Evolutionary conservation across 2,113 vertebrate genomes (phyloP), one percentile per base, ranked within the genome.

Genomic region (Pontoporia blainvillei): DNA sequence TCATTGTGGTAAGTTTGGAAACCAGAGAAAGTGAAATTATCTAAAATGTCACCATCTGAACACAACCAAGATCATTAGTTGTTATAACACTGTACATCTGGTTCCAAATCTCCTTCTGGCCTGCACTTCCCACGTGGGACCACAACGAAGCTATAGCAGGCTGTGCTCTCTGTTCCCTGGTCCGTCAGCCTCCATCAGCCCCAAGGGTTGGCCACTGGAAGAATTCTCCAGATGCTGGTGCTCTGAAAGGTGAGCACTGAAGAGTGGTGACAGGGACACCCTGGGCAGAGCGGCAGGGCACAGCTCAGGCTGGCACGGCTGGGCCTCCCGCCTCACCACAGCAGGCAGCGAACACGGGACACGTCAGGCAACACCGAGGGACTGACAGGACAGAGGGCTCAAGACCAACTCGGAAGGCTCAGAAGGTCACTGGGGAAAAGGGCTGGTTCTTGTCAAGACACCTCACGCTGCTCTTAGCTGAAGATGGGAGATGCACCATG

Each of bases 261-360:
- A 57, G 36, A 44, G 66, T 1, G 20, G 59, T 29, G 49, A 90
- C 36, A 59, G 46, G 59, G 6, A 57, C 34, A 36, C n/a, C 31
- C 39, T 21, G 66, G 17, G 36, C 14, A 49, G 15, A 49, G 36
- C 0, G 0, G 20, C 18, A 15, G 10, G 6, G 49, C 34, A 3
- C 14, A 57, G 23, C 69, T 12, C 25, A 13, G 31, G 31, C 61
- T 46, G 61, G 31, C 13, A 2, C 12, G 39, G 67, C 44, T 17
- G 18, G 5, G 17, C 41, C 52, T 34, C 21, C 36, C 1, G 1
- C 52, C 76, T 81, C 29, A 31, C 44, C 44, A 18, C 44, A 78
- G 15, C 31, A 79, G 52, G 44, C 41, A 71, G 62, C 29, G 18
- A 3, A 44, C 41, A 69, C 0, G 11, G 39, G 67, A 36, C 2